These are phyloP conservation scores for Plodia interpunctella DNA, from an alignment of 1,140 invertebrate genomes.

Conservation along the genomic window DNA sequence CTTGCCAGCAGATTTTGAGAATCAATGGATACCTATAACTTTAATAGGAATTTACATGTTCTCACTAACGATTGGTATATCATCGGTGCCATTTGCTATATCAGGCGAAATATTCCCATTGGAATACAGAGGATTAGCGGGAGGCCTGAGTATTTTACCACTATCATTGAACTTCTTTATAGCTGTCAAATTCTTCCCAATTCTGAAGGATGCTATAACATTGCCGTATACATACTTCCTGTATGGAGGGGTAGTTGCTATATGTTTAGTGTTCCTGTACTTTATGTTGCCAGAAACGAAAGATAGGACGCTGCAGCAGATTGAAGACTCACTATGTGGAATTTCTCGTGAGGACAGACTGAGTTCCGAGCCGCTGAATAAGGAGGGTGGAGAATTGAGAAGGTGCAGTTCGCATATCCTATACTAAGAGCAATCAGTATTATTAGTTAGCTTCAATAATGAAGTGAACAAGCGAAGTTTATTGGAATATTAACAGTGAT, in stretches of 20 bases:
- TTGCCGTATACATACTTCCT: conserved; percentile 51
- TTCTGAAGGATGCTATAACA: conserved; percentile 43
- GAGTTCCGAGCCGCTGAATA: conserved; percentile 40
- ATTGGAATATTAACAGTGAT: neutral
- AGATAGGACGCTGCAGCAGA: conserved; percentile 61
- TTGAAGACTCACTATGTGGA: conserved; percentile 57
- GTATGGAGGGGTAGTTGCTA: conserved; percentile 46
- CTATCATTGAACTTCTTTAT: conserved; percentile 61
- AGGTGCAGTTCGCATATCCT: conserved; percentile 61
- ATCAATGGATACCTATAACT: conserved; percentile 51
- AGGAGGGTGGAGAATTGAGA: conserved; percentile 35
- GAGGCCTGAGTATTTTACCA: conserved; percentile 53
- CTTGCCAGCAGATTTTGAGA: conserved; percentile 33
- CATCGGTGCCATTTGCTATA: conserved; percentile 60
- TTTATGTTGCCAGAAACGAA: conserved; percentile 66
- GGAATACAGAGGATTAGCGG: conserved; percentile 60
- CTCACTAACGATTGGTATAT: conserved; percentile 61
- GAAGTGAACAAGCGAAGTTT: neutral
- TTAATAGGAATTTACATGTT: conserved; percentile 63
- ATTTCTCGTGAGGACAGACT: conserved; percentile 33
- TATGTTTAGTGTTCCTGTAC: conserved; percentile 44
- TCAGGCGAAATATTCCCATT: conserved; percentile 67
- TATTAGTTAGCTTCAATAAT: neutral
- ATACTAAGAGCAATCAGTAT: conserved; percentile 32
- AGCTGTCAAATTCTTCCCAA: conserved; percentile 60